These are phyloP conservation scores for Eupithecia vulgata DNA, from an alignment of 2,888 invertebrate species.

Conservation along the genomic window DNA sequence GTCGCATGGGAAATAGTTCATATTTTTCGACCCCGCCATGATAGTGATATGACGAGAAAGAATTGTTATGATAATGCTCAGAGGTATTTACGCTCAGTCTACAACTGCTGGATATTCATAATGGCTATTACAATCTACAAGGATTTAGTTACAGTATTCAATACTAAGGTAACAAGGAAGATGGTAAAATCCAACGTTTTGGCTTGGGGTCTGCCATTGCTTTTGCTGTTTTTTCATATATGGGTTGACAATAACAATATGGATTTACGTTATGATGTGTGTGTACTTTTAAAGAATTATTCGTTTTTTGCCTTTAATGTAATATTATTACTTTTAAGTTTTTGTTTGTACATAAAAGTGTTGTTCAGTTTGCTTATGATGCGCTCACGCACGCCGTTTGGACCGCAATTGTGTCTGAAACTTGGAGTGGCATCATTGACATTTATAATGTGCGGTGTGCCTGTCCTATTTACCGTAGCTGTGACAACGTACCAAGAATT, in stretches of 20 bases:
- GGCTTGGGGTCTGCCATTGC: not conserved
- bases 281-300: not conserved
- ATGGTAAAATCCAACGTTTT: not conserved
- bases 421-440: conserved; percentile 4
- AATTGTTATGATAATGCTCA: not conserved
- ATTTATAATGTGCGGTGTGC: not conserved
- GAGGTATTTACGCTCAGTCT: not conserved
- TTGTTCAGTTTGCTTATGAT: not conserved
- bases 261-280: too few species aligned
- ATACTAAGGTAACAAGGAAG: not conserved
- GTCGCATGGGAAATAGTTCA: not conserved
- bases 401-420: not conserved
- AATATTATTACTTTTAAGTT: not conserved
- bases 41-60: too few species aligned
- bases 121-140: conserved; percentile 2
- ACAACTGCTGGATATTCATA: not conserved
- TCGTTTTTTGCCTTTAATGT: not conserved
- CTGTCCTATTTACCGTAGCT: not conserved
- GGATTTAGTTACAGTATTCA: not conserved
- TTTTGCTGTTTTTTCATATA: not conserved
- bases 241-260: not conserved
- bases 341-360: not conserved
- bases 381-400: not conserved
- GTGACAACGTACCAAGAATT: not conserved
- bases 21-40: not conserved